Evolutionary conservation across 2,888 invertebrate genomes (phyloP).

Genomic region (Drosophila kokeensis): DNA sequence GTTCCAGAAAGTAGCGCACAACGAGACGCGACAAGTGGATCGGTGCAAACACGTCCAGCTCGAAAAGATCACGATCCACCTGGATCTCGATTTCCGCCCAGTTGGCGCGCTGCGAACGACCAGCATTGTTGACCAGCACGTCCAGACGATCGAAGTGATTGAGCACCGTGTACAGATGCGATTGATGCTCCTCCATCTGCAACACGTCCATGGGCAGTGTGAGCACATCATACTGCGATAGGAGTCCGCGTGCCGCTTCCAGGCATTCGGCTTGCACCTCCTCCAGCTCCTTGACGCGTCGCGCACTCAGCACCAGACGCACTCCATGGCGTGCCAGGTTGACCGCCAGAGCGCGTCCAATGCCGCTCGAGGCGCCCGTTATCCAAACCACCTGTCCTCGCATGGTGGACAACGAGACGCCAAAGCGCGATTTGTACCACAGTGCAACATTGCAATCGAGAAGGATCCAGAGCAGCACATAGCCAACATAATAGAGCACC

Average conservation of each 20-base stretch:
- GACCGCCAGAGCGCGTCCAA: conserved; percentile 91
- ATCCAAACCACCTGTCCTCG: conserved; percentile 92
- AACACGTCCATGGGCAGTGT: conserved; percentile 90
- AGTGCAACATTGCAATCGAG: conserved; percentile 88
- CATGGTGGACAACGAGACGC: conserved; percentile 86
- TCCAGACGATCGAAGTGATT: conserved; percentile 90
- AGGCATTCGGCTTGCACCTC: conserved; percentile 89
- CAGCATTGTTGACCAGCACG: conserved; percentile 93
- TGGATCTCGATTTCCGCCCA: conserved; percentile 90
- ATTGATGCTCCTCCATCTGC: conserved; percentile 87
- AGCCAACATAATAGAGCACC: conserved; percentile 86
- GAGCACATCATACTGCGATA: conserved; percentile 88
- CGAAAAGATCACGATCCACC: conserved; percentile 91
- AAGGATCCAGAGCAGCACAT: conserved; percentile 86
- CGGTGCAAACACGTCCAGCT: conserved; percentile 91
- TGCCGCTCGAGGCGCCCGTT: conserved; percentile 93
- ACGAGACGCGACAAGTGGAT: conserved; percentile 90
- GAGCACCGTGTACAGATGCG: conserved; percentile 87
- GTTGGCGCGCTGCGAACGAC: conserved; percentile 90
- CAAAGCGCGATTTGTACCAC: conserved; percentile 87
- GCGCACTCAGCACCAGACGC: conserved; percentile 89
- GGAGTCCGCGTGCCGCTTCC: conserved; percentile 78
- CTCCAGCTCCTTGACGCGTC: conserved; percentile 88
- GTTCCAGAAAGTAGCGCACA: conserved; percentile 87
- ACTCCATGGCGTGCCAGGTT: conserved; percentile 88